Conservation (phyloP, 2,888 invertebrate genomes). For the Schizaphis graminum region DNA sequence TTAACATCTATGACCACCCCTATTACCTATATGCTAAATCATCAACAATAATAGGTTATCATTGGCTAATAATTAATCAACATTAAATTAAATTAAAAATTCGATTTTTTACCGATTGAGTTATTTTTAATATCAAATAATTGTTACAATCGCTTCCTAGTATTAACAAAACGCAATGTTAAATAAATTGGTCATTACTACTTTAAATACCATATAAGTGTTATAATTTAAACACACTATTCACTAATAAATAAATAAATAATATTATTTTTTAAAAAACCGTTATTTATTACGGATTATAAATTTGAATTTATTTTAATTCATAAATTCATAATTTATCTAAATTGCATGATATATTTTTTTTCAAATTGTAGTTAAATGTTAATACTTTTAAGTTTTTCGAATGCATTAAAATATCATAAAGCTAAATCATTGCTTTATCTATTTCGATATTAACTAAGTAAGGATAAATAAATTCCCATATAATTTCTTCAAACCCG, state of each 20-base stretch:
- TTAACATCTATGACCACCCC: no score
- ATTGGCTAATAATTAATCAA: neutral
- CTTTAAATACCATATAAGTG: no score
- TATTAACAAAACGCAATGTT: neutral
- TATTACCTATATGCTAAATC: neutral
- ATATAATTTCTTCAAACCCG: conserved; percentile 8
- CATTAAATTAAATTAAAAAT: neutral
- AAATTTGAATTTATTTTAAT: neutral
- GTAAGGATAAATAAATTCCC: neutral
- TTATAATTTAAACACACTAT: no score
- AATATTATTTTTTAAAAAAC: no score
- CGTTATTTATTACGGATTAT: no score
- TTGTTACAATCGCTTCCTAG: neutral
- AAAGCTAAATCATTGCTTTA: neutral
- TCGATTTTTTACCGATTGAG: neutral
- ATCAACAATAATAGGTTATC: neutral
- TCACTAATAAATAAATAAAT: no score
- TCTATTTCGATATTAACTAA: neutral
- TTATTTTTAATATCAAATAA: neutral
- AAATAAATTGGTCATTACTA: neutral
- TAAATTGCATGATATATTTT: neutral
- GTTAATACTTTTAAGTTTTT: neutral
- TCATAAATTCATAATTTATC: neutral
- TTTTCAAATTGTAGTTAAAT: neutral
- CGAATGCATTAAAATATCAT: neutral